Conservation (phyloP, 2,888 invertebrate genomes). For the Acrobeloides nanus region DNA sequence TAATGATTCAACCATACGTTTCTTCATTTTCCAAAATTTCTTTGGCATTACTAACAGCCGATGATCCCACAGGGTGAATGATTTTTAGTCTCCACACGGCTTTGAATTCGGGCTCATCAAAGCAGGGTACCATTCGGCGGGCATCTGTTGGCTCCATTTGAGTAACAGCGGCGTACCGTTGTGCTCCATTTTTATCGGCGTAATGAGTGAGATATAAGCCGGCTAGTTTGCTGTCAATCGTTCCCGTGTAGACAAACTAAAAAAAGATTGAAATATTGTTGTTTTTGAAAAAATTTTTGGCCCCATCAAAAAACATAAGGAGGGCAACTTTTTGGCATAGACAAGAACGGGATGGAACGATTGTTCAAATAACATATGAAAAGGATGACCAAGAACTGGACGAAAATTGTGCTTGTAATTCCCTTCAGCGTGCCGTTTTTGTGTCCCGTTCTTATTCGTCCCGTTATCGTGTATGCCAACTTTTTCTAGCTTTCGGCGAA, state of each 20-base stretch:
- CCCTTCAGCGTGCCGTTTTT: no score
- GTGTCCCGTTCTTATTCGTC: no score
- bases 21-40: conserved; percentile 25
- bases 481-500: no score
- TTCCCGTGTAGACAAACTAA: conserved; percentile 32
- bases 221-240: conserved; percentile 30
- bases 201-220: conserved; percentile 45
- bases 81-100: conserved; percentile 42
- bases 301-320: no score
- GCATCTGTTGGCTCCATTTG: conserved; percentile 51
- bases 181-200: conserved; percentile 30
- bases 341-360: no score
- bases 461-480: no score
- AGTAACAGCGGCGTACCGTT: conserved; percentile 38
- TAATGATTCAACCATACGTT: conserved; percentile 15
- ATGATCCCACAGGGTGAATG: conserved; percentile 41
- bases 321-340: no score
- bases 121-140: conserved; percentile 46
- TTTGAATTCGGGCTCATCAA: conserved; percentile 49
- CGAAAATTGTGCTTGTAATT: no score
- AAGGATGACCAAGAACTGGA: no score
- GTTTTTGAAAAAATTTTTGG: no score
- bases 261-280: no score
- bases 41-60: conserved; percentile 35
- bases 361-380: no score